phyloP scores from a whole-genome alignment of 2,113 vertebrate genomes.

The Stomatorhinus ivindoensis region DNA sequence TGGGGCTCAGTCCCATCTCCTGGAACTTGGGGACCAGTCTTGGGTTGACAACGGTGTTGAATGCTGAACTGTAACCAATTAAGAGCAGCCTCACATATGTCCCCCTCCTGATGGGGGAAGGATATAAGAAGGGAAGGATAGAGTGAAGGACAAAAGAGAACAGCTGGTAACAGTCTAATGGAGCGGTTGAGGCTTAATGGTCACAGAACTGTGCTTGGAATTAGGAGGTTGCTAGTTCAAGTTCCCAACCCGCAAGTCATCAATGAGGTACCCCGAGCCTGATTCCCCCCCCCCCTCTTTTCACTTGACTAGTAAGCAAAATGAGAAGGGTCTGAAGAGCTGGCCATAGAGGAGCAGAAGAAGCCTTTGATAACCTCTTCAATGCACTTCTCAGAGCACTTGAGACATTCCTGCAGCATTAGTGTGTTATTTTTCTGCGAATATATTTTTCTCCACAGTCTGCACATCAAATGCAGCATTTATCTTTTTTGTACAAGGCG shows the following conservation, averaged over 20 bases:
- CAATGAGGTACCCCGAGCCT: too few species aligned
- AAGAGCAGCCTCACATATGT: background rate
- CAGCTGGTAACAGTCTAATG: background rate
- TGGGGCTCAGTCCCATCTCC: background rate
- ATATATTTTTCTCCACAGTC: background rate
- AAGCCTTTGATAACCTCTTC: background rate
- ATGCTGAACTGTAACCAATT: background rate
- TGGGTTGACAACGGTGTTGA: background rate
- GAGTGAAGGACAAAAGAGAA: background rate
- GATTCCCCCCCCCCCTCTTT: too few species aligned
- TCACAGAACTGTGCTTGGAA: too few species aligned
- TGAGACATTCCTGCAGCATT: background rate
- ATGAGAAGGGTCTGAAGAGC: background rate
- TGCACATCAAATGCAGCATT: background rate
- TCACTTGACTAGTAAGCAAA: background rate
- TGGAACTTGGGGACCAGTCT: background rate
- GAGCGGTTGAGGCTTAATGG: too few species aligned
- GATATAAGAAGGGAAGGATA: background rate
- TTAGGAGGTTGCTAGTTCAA: too few species aligned
- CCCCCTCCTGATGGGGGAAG: background rate
- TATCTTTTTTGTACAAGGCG: background rate
- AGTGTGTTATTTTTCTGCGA: background rate
- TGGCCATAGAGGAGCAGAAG: background rate
- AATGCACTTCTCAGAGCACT: background rate
- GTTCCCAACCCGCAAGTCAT: too few species aligned